A percentile compares a stretch with the other conserved stretches of the same genome.
phyloP scores from a whole-genome alignment of 2,797 vertebrate genomes.

The Rallus crepitans region DNA sequence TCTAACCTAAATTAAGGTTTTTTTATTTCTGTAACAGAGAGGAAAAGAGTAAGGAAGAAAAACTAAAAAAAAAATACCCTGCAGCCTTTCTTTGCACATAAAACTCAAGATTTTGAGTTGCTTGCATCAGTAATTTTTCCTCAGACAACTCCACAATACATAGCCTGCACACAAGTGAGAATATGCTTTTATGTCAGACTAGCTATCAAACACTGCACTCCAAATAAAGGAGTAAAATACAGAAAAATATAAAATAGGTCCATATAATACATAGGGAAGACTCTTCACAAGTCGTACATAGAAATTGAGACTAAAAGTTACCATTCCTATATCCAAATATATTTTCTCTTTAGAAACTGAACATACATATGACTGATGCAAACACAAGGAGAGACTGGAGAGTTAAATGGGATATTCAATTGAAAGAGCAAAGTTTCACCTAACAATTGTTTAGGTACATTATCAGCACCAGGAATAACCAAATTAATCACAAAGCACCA shows the following conservation, averaged over 20 bases:
- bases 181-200: background rate
- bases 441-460: background rate
- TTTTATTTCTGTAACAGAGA: background rate
- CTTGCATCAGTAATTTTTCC: background rate
- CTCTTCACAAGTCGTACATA: background rate
- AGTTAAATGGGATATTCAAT: accelerated
- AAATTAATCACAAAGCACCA: background rate
- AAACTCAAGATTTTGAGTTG: background rate
- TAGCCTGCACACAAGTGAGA: background rate
- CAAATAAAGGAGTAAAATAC: background rate
- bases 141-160: background rate
- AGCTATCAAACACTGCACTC: background rate
- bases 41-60: background rate
- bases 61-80: background rate
- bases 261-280: background rate
- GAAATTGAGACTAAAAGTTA: background rate
- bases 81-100: background rate
- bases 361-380: background rate
- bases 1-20: background rate
- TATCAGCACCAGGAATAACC: background rate
- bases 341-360: background rate
- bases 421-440: background rate
- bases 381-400: background rate
- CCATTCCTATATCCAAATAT: background rate
- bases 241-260: background rate